phyloP scores from a whole-genome alignment of 2,888 invertebrate species.

The Brachylomia viminalis region DNA sequence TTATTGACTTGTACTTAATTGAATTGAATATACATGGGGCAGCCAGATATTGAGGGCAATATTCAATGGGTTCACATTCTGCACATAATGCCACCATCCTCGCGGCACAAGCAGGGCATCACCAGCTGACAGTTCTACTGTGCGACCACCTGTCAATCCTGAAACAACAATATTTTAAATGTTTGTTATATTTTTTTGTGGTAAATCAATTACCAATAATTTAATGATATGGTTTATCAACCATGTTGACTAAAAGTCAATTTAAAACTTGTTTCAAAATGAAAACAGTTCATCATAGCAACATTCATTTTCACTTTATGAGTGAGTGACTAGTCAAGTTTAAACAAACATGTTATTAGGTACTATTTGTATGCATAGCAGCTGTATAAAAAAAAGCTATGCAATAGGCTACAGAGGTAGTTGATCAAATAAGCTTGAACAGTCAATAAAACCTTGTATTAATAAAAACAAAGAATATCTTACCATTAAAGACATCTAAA shows the following conservation, averaged over 20 bases:
- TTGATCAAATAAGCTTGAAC: not conserved
- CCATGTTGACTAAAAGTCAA: not conserved
- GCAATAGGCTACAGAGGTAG: not conserved
- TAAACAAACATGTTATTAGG: not conserved
- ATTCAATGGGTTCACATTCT: slow-evolving; percentile 93
- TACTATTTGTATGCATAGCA: not conserved
- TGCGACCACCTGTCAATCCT: slow-evolving; percentile 84
- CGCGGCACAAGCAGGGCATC: slow-evolving; percentile 97
- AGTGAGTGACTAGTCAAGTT: not conserved
- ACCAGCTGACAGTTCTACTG: slow-evolving; percentile 94
- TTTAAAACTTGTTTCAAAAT: not conserved
- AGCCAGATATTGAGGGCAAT: slow-evolving; percentile 93
- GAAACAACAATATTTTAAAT: slow-evolving; percentile 56
- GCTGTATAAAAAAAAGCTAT: not conserved
- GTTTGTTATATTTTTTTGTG: not conserved
- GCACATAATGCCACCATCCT: slow-evolving; percentile 99
- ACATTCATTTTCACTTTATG: not conserved
- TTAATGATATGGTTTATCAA: not conserved
- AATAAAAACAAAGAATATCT: slow-evolving; percentile 37
- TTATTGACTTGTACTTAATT: not conserved
- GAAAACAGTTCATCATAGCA: not conserved
- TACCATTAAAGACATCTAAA: slow-evolving; percentile 87
- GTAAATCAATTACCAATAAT: not conserved
- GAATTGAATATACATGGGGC: slow-evolving; percentile 91
- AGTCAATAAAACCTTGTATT: not conserved